Evolutionary conservation across 2,888 invertebrate genomes (phyloP).

Genomic region (Mimachlamys varia): DNA sequence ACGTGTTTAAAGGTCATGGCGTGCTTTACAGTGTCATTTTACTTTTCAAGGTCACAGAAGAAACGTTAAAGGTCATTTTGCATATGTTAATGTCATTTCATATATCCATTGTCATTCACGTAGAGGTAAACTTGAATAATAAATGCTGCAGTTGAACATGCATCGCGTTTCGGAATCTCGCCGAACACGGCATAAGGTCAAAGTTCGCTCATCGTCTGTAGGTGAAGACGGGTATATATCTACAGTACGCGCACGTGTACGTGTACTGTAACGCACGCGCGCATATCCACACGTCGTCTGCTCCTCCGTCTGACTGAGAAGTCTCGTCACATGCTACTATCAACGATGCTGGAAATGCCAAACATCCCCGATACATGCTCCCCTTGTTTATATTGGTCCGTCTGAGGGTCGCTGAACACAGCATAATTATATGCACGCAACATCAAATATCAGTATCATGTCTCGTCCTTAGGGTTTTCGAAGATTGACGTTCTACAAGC

Average conservation of each 20-base stretch:
- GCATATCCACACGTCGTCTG: neutral
- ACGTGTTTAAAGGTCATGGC: too few relatives aligned
- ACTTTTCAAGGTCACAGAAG: too few relatives aligned
- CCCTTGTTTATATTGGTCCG: neutral
- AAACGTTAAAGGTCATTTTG: too few relatives aligned
- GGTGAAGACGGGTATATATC: neutral
- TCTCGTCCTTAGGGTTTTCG: too few relatives aligned
- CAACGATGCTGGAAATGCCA: neutral
- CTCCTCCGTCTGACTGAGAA: neutral
- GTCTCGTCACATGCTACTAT: neutral
- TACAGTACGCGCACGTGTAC: constrained; percentile 6
- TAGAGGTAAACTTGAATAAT: neutral
- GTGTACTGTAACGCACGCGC: constrained; percentile 5
- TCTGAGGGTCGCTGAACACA: neutral
- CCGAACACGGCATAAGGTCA: neutral
- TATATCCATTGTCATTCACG: neutral
- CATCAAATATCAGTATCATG: too few relatives aligned
- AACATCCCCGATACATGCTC: neutral
- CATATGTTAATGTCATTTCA: neutral
- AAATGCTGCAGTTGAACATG: neutral
- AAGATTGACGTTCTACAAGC: too few relatives aligned
- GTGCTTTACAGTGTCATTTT: too few relatives aligned
- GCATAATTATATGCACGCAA: neutral
- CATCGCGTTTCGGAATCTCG: neutral
- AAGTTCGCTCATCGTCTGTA: neutral